These are phyloP conservation scores for Scaptomyza polygonia DNA, from an alignment of 2,888 invertebrate species.

Conservation along the genomic window DNA sequence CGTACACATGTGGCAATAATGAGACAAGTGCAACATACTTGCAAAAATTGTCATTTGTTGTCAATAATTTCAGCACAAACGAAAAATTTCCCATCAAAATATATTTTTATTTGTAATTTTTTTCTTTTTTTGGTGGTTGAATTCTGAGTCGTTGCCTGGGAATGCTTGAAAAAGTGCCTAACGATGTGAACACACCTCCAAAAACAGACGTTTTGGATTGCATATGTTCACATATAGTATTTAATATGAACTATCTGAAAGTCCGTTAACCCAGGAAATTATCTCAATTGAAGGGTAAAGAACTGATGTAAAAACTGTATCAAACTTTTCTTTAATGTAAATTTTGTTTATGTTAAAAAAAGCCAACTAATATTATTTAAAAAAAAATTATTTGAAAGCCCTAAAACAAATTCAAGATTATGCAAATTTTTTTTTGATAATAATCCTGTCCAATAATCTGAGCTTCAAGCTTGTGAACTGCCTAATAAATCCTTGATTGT, in stretches of 20 bases:
- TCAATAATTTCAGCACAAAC: conserved; percentile 64
- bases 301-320: too few relatives aligned
- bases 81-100: conserved; percentile 52
- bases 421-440: neutral
- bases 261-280: neutral
- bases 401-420: conserved; percentile 53
- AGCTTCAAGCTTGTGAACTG: conserved; percentile 33
- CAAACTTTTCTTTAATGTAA: too few relatives aligned
- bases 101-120: conserved; percentile 3
- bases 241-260: neutral
- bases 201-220: conserved; percentile 14
- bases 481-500: conserved; percentile 36
- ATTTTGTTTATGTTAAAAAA: conserved; percentile 1
- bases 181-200: conserved; percentile 53
- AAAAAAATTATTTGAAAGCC: too few relatives aligned
- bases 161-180: conserved; percentile 39
- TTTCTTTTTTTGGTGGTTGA: conserved; percentile 48
- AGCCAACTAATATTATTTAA: too few relatives aligned
- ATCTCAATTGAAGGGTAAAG: too few relatives aligned
- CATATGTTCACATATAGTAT: conserved; percentile 50
- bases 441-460: conserved; percentile 48
- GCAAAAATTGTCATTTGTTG: conserved; percentile 73
- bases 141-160: conserved; percentile 32
- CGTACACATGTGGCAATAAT: conserved; percentile 79
- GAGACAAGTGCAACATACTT: conserved; percentile 80